phyloP scores from a whole-genome alignment of 2,888 invertebrate species.

The Orthosia incerta region DNA sequence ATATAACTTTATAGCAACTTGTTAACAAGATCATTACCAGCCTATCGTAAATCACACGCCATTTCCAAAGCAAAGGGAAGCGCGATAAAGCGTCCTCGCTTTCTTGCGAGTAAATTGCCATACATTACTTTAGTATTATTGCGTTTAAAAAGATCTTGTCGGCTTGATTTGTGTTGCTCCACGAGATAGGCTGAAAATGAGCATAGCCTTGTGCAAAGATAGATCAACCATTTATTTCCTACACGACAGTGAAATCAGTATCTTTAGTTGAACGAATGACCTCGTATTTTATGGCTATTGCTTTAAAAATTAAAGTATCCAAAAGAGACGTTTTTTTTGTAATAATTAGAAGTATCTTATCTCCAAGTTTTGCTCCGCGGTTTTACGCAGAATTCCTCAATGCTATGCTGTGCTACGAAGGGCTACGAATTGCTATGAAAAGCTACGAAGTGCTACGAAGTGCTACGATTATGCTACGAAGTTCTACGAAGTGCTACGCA shows the following conservation, averaged over 20 bases:
- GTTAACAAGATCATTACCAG: constrained; percentile 69
- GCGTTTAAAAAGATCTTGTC: constrained; percentile 65
- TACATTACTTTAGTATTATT: constrained; percentile 64
- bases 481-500: neutral
- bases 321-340: neutral
- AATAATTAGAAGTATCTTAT: neutral
- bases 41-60: constrained; percentile 66
- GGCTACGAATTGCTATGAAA: neutral
- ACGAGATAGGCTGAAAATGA: constrained; percentile 52
- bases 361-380: neutral
- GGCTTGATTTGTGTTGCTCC: constrained; percentile 60
- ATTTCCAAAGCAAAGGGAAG: constrained; percentile 61
- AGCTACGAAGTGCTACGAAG: neutral
- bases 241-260: neutral
- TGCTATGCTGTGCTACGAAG: neutral
- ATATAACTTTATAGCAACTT: constrained; percentile 63
- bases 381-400: too few species aligned
- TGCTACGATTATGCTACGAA: neutral
- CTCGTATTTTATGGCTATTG: neutral
- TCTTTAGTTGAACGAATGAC: neutral
- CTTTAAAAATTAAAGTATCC: neutral
- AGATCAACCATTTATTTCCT: constrained; percentile 24
- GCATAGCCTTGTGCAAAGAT: constrained; percentile 22
- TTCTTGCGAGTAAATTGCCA: constrained; percentile 63
- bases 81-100: constrained; percentile 60